These are phyloP conservation scores for Eospalax fontanierii DNA, from an alignment of 2,797 vertebrate species.

Conservation along the genomic window DNA sequence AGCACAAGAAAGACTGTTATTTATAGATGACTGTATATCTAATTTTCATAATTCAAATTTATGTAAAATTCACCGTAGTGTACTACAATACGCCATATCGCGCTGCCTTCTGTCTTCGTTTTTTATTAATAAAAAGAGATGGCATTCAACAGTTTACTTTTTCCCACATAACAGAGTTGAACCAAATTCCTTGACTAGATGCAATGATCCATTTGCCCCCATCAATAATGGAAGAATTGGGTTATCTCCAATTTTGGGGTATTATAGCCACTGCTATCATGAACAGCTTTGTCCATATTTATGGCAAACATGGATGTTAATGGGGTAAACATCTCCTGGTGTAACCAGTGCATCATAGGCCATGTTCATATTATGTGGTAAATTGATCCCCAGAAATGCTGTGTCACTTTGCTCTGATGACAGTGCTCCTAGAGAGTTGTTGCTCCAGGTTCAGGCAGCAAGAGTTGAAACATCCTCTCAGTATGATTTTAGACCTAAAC, in stretches of 20 bases:
- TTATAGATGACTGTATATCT: conserved; percentile 30
- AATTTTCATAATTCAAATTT: conserved; percentile 45
- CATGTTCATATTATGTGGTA: not conserved
- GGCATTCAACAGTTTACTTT: not conserved
- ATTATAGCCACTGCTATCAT: conserved; percentile 12
- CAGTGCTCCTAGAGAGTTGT: not conserved
- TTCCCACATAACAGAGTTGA: conserved; percentile 15
- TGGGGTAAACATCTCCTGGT: not conserved
- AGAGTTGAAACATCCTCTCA: not conserved
- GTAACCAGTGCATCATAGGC: not conserved
- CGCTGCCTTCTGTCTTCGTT: not conserved
- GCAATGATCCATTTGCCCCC: not conserved
- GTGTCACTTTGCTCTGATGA: not conserved
- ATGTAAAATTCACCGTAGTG: not conserved
- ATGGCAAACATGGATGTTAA: not conserved
- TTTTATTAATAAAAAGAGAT: conserved; percentile 48
- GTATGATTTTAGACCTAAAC: not conserved
- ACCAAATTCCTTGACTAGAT: not conserved
- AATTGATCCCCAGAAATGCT: not conserved
- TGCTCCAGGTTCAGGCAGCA: not conserved
- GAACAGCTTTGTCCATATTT: conserved; percentile 18
- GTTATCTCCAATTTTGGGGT: not conserved
- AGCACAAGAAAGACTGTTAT: conserved; percentile 20
- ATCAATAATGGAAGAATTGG: not conserved
- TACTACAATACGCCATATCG: not conserved